Evolutionary conservation across 2,888 invertebrate genomes (phyloP).

Genomic region (Lucinisca nassula): DNA sequence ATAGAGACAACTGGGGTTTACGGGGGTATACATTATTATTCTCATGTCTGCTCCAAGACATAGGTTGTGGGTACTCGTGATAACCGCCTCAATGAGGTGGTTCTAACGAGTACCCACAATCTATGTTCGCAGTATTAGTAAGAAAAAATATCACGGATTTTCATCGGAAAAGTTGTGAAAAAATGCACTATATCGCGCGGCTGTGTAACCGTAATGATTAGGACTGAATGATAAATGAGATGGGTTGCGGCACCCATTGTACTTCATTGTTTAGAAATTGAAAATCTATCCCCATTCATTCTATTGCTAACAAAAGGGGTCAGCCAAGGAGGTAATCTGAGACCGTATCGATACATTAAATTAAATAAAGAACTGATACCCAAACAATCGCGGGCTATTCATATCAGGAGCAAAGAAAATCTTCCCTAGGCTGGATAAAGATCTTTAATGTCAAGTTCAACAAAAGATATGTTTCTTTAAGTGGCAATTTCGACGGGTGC

Average conservation of each 20-base stretch:
- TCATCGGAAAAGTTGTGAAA: no score
- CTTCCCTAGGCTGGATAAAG: slow-evolving; percentile 3
- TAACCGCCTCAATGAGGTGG: no score
- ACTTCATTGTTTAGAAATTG: slow-evolving; percentile 8
- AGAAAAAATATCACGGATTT: no score
- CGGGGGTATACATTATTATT: no score
- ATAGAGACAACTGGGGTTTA: no score
- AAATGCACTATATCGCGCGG: no score
- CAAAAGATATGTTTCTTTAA: slow-evolving; percentile 14
- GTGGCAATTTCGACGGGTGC: slow-evolving; percentile 19
- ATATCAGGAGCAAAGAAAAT: slow-evolving; percentile 10
- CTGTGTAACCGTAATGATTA: no score
- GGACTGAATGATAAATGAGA: neutral
- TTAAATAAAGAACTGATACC: slow-evolving; percentile 14
- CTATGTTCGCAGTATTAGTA: no score
- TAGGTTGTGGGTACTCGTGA: no score
- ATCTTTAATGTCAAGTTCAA: slow-evolving; percentile 7
- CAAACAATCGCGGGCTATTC: slow-evolving; percentile 6
- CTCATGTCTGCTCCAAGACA: no score
- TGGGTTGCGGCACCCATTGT: slow-evolving; percentile 12
- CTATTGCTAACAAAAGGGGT: slow-evolving; percentile 3
- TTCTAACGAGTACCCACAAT: no score
- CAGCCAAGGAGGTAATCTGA: slow-evolving; percentile 7
- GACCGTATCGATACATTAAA: slow-evolving; percentile 13
- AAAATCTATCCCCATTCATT: neutral